Percentiles rank a stretch among this genome's conserved stretches.
These are phyloP conservation scores for Scyliorhinus canicula DNA, from an alignment of 2,797 vertebrate genomes.

Conservation along the genomic window DNA sequence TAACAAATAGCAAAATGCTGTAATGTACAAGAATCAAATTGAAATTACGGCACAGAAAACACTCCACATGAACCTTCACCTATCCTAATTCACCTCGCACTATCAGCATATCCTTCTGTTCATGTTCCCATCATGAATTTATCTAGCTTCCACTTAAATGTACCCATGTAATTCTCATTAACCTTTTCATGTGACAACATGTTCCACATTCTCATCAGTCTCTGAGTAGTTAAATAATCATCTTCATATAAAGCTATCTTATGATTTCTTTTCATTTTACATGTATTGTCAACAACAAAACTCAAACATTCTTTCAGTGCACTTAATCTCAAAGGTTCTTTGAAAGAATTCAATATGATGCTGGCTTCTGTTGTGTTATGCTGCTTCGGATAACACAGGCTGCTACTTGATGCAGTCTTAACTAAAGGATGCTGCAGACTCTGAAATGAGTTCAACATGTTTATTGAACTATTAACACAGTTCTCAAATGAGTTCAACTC, in stretches of 20 bases:
- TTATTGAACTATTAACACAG: too few species aligned
- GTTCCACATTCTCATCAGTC: background rate
- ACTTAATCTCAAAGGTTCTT: too few species aligned
- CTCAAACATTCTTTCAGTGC: too few species aligned
- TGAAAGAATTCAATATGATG: background rate
- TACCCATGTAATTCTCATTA: background rate
- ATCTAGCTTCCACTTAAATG: background rate
- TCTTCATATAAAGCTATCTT: background rate
- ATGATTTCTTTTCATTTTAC: background rate
- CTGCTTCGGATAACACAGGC: too few species aligned
- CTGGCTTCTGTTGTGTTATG: too few species aligned
- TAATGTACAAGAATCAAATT: background rate
- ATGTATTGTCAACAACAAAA: background rate
- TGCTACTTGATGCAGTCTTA: too few species aligned
- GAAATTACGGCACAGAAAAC: background rate
- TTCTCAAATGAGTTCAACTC: too few species aligned
- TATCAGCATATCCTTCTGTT: background rate
- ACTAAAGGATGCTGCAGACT: too few species aligned
- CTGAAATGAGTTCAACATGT: too few species aligned
- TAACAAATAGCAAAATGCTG: background rate
- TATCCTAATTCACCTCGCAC: background rate
- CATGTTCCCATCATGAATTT: background rate
- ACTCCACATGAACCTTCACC: background rate
- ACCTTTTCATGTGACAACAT: background rate
- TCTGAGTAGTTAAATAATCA: background rate